Conservation (phyloP, 2,113 vertebrate species). For the Vimba vimba region DNA sequence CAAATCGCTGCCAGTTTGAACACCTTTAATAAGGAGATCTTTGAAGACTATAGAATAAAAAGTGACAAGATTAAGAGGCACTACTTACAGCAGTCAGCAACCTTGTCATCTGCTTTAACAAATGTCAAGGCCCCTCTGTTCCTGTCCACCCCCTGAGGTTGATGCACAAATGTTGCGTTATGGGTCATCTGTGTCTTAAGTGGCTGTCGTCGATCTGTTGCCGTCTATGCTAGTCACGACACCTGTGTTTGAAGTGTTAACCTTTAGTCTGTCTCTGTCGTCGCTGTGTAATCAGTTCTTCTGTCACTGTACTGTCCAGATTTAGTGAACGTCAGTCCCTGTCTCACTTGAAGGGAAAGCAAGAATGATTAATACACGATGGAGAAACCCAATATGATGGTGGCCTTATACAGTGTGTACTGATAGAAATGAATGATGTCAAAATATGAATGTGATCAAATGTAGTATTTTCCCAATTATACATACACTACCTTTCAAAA, state of each 20-base stretch:
- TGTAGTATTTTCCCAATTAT: background rate
- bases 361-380: slow-evolving; percentile 1
- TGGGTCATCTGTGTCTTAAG: slow-evolving; percentile 13
- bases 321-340: slow-evolving; percentile 50
- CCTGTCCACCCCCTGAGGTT: background rate
- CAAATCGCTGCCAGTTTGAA: background rate
- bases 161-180: slow-evolving; percentile 13
- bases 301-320: slow-evolving; percentile 53
- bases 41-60: background rate
- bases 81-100: background rate
- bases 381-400: background rate
- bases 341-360: slow-evolving; percentile 21
- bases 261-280: slow-evolving; percentile 53
- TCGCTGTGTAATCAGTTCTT: slow-evolving; percentile 32
- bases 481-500: background rate
- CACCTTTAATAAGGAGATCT: background rate
- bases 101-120: background rate
- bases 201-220: slow-evolving; percentile 2
- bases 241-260: slow-evolving; percentile 52
- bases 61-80: background rate
- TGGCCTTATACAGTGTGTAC: background rate
- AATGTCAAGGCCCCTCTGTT: background rate
- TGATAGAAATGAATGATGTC: background rate
- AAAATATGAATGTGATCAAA: background rate
- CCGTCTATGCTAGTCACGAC: slow-evolving; percentile 17